Conservation (phyloP, 1,140 invertebrate genomes). For the Diorhabda carinulata region DNA sequence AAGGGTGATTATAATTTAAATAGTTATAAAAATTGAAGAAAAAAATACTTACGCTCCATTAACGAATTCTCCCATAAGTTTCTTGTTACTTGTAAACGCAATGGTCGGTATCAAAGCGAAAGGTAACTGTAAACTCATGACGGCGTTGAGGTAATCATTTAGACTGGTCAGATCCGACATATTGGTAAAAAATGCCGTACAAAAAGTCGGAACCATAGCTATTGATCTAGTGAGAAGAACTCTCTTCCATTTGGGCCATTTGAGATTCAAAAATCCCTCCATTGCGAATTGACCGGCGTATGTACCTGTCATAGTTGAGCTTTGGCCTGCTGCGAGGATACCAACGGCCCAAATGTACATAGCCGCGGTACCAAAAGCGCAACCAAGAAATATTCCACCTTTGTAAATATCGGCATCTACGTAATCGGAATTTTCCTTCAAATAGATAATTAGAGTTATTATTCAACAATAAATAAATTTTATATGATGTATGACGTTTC, state of each 20-base stretch:
- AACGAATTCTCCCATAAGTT: conserved; percentile 81
- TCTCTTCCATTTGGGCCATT: conserved; percentile 85
- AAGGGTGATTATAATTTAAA: not conserved
- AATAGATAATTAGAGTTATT: conserved; percentile 6
- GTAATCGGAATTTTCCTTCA: conserved; percentile 51
- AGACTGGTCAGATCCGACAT: conserved; percentile 74
- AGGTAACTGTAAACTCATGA: conserved; percentile 82
- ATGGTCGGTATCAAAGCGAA: conserved; percentile 83
- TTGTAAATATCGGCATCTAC: conserved; percentile 78
- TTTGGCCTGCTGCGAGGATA: conserved; percentile 86
- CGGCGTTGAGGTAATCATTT: conserved; percentile 88
- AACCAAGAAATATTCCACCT: conserved; percentile 81
- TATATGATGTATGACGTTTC: too few relatives aligned
- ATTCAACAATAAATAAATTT: not conserved
- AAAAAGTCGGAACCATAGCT: conserved; percentile 86
- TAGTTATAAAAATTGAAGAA: not conserved
- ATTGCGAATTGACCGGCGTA: conserved; percentile 75
- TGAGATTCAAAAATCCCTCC: conserved; percentile 86
- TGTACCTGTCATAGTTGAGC: conserved; percentile 84
- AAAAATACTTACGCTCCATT: conserved; percentile 63
- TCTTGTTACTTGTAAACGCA: conserved; percentile 76
- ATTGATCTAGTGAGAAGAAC: conserved; percentile 82
- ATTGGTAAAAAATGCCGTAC: conserved; percentile 69
- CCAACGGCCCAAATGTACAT: conserved; percentile 90
- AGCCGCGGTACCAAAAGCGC: conserved; percentile 72